A percentile compares a stretch with the other conserved stretches of the same genome.
Conservation (phyloP, 2,113 vertebrate species). For the Osmerus mordax region DNA sequence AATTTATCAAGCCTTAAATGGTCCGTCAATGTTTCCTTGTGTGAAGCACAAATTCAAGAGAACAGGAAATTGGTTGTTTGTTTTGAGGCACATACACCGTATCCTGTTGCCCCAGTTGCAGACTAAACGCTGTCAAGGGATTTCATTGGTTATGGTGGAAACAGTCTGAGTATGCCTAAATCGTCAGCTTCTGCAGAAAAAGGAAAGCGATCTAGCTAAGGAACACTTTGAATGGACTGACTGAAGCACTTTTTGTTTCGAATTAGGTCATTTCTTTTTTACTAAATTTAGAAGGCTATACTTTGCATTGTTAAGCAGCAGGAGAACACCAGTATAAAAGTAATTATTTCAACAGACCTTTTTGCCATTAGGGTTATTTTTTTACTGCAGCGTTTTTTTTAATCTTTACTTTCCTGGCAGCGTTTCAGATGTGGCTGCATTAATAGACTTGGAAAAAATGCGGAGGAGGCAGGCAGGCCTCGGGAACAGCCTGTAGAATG, state of each 20-base stretch:
- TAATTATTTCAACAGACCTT: conserved; percentile 26
- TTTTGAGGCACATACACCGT: not conserved
- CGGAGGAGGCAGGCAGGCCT: not conserved
- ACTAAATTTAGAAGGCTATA: conserved; percentile 16
- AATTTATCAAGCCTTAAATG: no score
- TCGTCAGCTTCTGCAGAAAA: not conserved
- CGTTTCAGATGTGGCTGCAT: conserved; percentile 47
- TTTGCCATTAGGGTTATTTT: conserved; percentile 21
- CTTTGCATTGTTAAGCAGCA: conserved; percentile 28
- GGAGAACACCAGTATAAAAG: conserved; percentile 22
- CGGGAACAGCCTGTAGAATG: not conserved
- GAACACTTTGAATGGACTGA: not conserved
- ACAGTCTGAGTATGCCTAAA: not conserved
- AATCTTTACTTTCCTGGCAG: conserved; percentile 56
- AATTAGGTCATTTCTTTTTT: conserved; percentile 40
- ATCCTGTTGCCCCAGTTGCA: conserved; percentile 12
- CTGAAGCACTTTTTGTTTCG: conserved; percentile 8
- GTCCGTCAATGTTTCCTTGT: no score
- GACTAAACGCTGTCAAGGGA: not conserved
- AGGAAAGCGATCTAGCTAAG: not conserved
- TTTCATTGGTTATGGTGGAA: not conserved
- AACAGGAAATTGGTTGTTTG: conserved; percentile 2
- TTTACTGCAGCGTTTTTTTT: conserved; percentile 34
- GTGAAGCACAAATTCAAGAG: not conserved
- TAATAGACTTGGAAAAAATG: conserved; percentile 45